Evolutionary conservation across 2,113 vertebrate species (phyloP), one percentile per base, ranked within the genome.

Genomic region (Synchiropus splendidus): DNA sequence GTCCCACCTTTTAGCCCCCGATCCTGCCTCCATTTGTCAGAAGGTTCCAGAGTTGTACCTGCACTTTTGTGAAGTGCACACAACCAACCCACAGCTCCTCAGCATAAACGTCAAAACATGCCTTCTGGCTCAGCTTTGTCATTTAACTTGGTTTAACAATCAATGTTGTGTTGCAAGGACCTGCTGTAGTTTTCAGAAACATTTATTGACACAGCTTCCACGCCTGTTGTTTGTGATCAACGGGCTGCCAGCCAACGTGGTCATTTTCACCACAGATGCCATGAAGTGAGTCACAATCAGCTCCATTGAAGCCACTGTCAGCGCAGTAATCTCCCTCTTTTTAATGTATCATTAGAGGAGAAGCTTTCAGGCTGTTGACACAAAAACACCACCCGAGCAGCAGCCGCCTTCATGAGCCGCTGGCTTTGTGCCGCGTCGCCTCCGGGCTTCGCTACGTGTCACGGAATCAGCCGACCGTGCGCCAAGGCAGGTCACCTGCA

Each of bases 261-360:
- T 67, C 43, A 43, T 71, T 73, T 70, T 57, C 53, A 51, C 51
- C 58, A 55, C 59, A 43, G 55, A 61, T 63, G 21, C 62, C 18
- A 50, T 48, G 54, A 61, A 63, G 59, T 68, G 62, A 75, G 54
- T 75, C 72, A 71, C 45, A 49, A 54, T 71, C 65, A 64, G 51
- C 63, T 43, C 61, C 53, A 61, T 45, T 62, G 55, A 74, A 53
- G 67, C 38, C 44, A 59, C 72, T 68, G 67, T 78, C 72, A 70
- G 15, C 65, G 4, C 33, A 30, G 54, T 64, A 70, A 72, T 72
- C 67, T 67, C 52, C 12, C 27, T 1, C 18, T 39, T 40, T 42
- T 54, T 45, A 30, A 31, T 10, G 41, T 42, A 33, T 71, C 57
- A 74, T 74, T 69, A 62, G 61, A 74, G 63, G 52, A 54, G 58